Evolutionary conservation across 1,140 invertebrate species (phyloP).

Genomic region (Vanessa tameamea): DNA sequence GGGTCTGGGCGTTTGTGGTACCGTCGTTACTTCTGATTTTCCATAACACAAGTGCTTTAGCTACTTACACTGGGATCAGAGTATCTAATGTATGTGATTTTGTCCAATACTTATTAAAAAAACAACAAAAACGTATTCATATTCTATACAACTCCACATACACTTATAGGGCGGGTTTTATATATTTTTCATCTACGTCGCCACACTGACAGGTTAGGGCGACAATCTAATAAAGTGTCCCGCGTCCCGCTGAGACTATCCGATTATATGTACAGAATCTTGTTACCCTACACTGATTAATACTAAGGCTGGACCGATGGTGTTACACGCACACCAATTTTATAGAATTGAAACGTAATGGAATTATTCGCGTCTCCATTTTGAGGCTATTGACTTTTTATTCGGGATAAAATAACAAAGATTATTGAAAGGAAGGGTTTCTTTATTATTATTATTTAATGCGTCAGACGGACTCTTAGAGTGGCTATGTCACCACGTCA

Average conservation of each 20-base stretch:
- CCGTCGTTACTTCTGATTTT: no score
- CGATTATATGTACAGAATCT: conserved; percentile 70
- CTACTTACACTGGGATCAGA: no score
- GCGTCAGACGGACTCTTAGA: no score
- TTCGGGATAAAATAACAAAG: background rate
- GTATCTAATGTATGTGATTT: no score
- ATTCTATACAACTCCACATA: background rate
- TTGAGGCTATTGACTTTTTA: conserved; percentile 29
- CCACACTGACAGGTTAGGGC: conserved; percentile 64
- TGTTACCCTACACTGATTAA: conserved; percentile 78
- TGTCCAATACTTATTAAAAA: no score
- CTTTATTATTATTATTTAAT: no score
- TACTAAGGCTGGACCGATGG: conserved; percentile 54
- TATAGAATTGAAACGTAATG: conserved; percentile 66
- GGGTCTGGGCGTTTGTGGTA: no score
- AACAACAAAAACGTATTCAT: no score
- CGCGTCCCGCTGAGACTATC: conserved; percentile 70
- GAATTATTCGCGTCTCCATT: conserved; percentile 43
- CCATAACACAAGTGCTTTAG: no score
- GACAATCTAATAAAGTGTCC: conserved; percentile 77
- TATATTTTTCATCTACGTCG: conserved; percentile 53
- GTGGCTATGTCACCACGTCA: no score
- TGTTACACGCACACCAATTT: conserved; percentile 48
- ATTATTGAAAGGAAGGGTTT: background rate
- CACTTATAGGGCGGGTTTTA: conserved; percentile 36